phyloP scores from a whole-genome alignment of 2,113 vertebrate genomes.

The Syngnathus scovelli region DNA sequence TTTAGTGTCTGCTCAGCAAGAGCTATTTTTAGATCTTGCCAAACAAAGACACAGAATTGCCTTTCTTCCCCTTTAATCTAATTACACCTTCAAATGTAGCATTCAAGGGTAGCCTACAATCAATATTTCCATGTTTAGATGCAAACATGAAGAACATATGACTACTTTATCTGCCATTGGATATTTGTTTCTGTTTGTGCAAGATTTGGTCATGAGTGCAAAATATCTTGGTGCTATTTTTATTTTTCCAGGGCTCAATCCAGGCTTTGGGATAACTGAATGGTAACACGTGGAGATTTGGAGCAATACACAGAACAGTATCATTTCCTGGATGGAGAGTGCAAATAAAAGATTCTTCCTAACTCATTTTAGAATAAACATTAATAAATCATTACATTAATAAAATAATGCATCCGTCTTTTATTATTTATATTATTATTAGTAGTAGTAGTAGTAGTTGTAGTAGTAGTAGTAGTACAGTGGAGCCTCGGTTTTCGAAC shows the following conservation, averaged over 20 bases:
- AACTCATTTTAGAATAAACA: no score
- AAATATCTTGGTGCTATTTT: neutral
- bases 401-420: no score
- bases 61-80: slow-evolving; percentile 43
- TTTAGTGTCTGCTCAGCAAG: slow-evolving; percentile 55
- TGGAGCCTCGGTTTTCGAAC: no score
- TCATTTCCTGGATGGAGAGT: neutral
- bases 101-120: slow-evolving; percentile 29
- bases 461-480: no score
- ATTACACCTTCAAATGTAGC: slow-evolving; percentile 44
- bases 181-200: neutral
- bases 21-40: slow-evolving; percentile 55
- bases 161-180: slow-evolving; percentile 19
- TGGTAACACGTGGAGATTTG: neutral
- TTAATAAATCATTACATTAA: no score
- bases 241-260: slow-evolving; percentile 10
- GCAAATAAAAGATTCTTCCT: neutral
- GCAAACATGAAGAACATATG: slow-evolving; percentile 26
- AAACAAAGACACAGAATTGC: slow-evolving; percentile 55
- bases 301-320: no score
- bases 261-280: slow-evolving; percentile 31
- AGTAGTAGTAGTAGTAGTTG: no score
- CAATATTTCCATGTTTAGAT: slow-evolving; percentile 40
- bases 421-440: no score
- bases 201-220: neutral